Percentiles rank a stretch among this genome's conserved stretches.
Evolutionary conservation across 1,140 invertebrate species (phyloP).

Genomic region (Scaptomyza hsui): DNA sequence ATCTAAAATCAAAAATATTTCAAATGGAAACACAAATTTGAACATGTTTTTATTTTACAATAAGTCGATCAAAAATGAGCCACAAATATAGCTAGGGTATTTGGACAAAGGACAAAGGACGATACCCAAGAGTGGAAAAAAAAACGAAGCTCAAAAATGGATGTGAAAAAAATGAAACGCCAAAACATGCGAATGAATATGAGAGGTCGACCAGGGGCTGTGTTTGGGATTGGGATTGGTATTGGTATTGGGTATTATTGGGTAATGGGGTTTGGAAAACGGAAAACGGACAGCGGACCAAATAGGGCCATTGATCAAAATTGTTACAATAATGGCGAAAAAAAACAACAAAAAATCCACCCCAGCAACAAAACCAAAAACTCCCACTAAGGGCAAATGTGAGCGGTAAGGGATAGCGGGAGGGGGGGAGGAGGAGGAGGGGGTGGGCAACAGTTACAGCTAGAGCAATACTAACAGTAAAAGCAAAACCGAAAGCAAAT

Average conservation of each 20-base stretch:
- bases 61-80: too few species aligned
- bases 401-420: not conserved
- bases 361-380: constrained; percentile 38
- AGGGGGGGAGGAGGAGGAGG: not conserved
- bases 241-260: constrained; percentile 8
- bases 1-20: too few species aligned
- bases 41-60: too few species aligned
- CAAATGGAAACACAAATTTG: too few species aligned
- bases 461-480: too few species aligned
- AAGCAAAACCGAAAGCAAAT: constrained; percentile 32
- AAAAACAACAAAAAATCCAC: too few species aligned
- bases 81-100: not conserved
- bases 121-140: constrained; percentile 21
- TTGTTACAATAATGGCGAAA: constrained; percentile 82
- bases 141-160: not conserved
- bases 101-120: constrained; percentile 46
- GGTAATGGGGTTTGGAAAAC: constrained; percentile 15
- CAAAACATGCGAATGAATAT: constrained; percentile 56
- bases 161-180: constrained; percentile 10
- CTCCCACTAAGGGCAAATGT: constrained; percentile 26
- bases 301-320: constrained; percentile 82
- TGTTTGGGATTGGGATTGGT: constrained; percentile 23
- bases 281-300: constrained; percentile 49
- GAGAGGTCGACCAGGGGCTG: constrained; percentile 24
- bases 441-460: constrained; percentile 14